Evolutionary conservation across 1,140 invertebrate species (phyloP), one percentile per base, ranked within the genome.

Genomic region (Harlomillsia oculata): DNA sequence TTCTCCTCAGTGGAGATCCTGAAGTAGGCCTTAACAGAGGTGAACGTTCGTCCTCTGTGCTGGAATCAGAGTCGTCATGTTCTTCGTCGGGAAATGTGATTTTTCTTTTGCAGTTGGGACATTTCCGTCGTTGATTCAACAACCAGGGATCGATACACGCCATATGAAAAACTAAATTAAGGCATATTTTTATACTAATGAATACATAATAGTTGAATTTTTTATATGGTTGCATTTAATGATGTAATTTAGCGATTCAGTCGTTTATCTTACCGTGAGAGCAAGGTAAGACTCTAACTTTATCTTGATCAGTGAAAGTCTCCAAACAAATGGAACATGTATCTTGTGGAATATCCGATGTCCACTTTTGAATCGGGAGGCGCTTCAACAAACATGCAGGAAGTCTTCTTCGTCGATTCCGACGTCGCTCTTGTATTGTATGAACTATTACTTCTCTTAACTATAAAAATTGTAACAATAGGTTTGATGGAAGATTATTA

Each of bases 71-170:
- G 56, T 69, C 67, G 4, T 62, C 48, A 50, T 77, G 74, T 58
- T 76, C 70, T 70, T 89, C 87, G 68, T 85, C 80, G 44, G 81
- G 79, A 36, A 85, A 81, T 78, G 93, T 85, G 64, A 98, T 93
- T 75, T 91, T 90, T 13, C 93, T 79, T 75, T 99, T 98, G 74
- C 96, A 99, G 29, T 97, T 87, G 1, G 96, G 96, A 74, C 96
- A 99, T 28, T 94, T 89, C 53, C 94, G 82, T 45, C 90, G 81
- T 70, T 89, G 95, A 71, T 94, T 86, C 1, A 94, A 95, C 56
- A 99, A 75, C 96, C 96, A 99, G 4, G 93, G 94, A 77, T 99
- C 96, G 69, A 99, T 96, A 72, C 96, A 99, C 71, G 93, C 92
- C 53, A 79, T 78, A 74, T 99, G 96, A 76, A 97, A 99, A 11